Evolutionary conservation across 2,888 invertebrate genomes (phyloP).

Genomic region (Xylota segnis): DNA sequence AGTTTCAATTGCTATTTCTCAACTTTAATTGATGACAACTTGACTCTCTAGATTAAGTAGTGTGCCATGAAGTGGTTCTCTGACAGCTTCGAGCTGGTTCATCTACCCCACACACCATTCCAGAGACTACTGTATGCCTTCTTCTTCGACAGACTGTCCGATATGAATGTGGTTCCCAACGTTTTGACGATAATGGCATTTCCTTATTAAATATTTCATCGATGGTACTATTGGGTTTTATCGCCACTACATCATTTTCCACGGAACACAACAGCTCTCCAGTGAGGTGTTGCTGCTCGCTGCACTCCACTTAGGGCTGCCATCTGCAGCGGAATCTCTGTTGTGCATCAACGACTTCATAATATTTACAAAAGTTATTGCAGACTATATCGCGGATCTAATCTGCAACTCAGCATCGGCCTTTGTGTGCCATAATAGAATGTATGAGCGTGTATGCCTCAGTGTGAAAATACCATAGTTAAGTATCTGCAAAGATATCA

Average conservation of each 20-base stretch:
- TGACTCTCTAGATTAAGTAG: no score
- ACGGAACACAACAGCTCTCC: conserved; percentile 48
- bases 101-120: not conserved
- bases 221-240: conserved; percentile 71
- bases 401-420: conserved; percentile 66
- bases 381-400: conserved; percentile 67
- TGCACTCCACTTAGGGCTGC: conserved; percentile 50
- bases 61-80: no score
- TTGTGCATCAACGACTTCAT: conserved; percentile 75
- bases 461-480: conserved; percentile 69
- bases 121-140: not conserved
- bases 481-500: conserved; percentile 52
- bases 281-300: conserved; percentile 27
- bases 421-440: conserved; percentile 47
- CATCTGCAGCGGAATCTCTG: conserved; percentile 62
- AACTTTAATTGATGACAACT: no score
- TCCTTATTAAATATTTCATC: conserved; percentile 75
- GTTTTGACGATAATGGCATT: conserved; percentile 53
- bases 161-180: conserved; percentile 2
- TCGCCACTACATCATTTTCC: conserved; percentile 72
- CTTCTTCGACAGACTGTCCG: conserved; percentile 14
- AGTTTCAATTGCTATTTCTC: no score
- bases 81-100: no score
- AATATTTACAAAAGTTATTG: conserved; percentile 76
- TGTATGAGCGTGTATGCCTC: conserved; percentile 6